Base-by-base conservation (phyloP, 2,113 vertebrate species). In the Regulus satrapa region DNA sequence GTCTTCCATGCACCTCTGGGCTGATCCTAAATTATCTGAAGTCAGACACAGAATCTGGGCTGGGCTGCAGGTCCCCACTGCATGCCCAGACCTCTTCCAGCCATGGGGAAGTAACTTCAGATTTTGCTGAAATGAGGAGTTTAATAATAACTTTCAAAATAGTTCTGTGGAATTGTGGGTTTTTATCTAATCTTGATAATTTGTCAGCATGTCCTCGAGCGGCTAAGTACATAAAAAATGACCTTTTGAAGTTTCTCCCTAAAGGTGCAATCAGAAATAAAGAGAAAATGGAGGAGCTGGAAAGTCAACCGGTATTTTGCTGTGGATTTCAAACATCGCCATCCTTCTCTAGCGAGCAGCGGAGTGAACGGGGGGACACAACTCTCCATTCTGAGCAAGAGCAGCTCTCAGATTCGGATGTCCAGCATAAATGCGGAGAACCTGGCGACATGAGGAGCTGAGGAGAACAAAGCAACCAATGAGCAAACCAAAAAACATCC, bases 271-370 rank as follows among this genome's bases (percentile, higher is more conserved):
- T 99, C 99, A 72, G 99, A 99, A 98, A 99, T 99, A 98, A 99
- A 99, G 98, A 98, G 99, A 96, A 99, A 99, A 98, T 99, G 99
- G 99, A 98, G 99, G 98, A 99, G 99, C 98, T 99, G 99, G 99
- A 99, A 99, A 97, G 99, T 99, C 98, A 99, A 99, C 98, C 98
- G 99, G 90, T 99, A 99, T 98, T 99, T 99, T 98, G 98, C 99
- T 97, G 98, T 99, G 99, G 99, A 99, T 98, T 99, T 99, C 98
- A 99, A 99, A 97, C 99, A 99, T 96, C 98, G 99, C 85, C 99
- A 99, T 91, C 99, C 99, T 3, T 99, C 99, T 56, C 97, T 99
- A 98, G 99, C 99, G 95, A 99, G 99, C 99, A 99, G 99, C 67
- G 99, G 99, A 54, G 99, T 99, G 97, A 99, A 99, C 71, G 99